Evolutionary conservation across 2,888 invertebrate species (phyloP).

Genomic region (Napeogenes inachia): DNA sequence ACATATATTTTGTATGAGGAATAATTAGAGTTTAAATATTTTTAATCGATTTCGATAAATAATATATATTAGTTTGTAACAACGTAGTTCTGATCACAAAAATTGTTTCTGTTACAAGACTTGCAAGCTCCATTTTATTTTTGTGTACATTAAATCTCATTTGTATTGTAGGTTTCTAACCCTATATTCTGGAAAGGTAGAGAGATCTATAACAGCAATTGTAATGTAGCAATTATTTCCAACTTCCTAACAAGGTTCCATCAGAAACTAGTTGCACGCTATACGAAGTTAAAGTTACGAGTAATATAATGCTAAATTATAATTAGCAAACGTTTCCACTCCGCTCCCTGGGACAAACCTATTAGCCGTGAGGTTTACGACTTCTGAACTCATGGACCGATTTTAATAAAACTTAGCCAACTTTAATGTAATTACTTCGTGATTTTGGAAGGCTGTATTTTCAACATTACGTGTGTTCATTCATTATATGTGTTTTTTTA

Average conservation of each 20-base stretch:
- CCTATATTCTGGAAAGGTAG: not conserved
- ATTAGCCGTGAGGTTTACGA: conserved; percentile 20
- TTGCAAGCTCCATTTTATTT: too few relatives aligned
- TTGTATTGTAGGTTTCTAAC: too few relatives aligned
- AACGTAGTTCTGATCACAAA: too few relatives aligned
- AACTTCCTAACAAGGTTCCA: conserved; percentile 3
- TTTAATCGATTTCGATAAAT: too few relatives aligned
- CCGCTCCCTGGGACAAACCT: conserved; percentile 17
- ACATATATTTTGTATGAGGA: too few relatives aligned
- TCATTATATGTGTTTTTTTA: too few relatives aligned
- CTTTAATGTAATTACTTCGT: conserved; percentile 12
- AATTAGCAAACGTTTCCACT: conserved; percentile 17
- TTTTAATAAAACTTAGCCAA: conserved; percentile 21
- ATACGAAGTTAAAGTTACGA: conserved; percentile 13
- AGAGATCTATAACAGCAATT: not conserved
- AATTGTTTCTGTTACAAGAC: too few relatives aligned
- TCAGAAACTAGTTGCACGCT: conserved; percentile 6
- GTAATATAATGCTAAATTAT: conserved; percentile 14
- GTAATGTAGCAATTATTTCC: not conserved
- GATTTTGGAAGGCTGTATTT: not conserved
- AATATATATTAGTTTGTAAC: too few relatives aligned
- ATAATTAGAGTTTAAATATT: too few relatives aligned
- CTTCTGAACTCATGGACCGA: conserved; percentile 21
- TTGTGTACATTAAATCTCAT: too few relatives aligned
- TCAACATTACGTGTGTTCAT: too few relatives aligned